A percentile compares a stretch with the other conserved stretches of the same genome.
Evolutionary conservation across 2,113 vertebrate genomes (phyloP).

Genomic region (Girardinichthys multiradiatus): DNA sequence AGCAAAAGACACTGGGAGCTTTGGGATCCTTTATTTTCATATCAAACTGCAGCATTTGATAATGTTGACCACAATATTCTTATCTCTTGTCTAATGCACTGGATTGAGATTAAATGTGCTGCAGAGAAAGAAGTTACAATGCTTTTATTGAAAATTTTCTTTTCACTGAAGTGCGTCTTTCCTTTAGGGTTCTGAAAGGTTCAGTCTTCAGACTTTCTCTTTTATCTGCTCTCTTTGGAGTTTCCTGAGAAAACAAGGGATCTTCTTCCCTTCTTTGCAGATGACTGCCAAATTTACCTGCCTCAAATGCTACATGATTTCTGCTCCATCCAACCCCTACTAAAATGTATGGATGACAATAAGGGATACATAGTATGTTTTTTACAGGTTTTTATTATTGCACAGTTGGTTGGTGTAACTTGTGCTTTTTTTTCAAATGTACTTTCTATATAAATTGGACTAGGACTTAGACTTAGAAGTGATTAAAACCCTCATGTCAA

Average conservation of each 20-base stretch:
- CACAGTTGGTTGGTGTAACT: background rate
- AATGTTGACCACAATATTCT: no score
- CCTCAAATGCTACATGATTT: no score
- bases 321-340: no score
- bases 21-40: no score
- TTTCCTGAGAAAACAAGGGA: background rate
- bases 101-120: no score
- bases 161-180: background rate
- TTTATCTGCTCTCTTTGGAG: background rate
- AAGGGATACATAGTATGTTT: background rate
- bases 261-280: background rate
- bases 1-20: no score
- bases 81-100: no score
- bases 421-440: background rate
- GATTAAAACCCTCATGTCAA: background rate
- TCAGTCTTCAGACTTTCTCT: background rate
- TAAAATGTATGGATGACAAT: no score
- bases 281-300: background rate
- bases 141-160: background rate
- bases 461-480: background rate
- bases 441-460: background rate
- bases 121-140: background rate
- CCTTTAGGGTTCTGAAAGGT: background rate
- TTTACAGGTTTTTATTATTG: background rate
- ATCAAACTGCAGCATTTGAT: no score